Base-by-base conservation (phyloP, 1,140 invertebrate genomes). In the Plutomurus gul region DNA sequence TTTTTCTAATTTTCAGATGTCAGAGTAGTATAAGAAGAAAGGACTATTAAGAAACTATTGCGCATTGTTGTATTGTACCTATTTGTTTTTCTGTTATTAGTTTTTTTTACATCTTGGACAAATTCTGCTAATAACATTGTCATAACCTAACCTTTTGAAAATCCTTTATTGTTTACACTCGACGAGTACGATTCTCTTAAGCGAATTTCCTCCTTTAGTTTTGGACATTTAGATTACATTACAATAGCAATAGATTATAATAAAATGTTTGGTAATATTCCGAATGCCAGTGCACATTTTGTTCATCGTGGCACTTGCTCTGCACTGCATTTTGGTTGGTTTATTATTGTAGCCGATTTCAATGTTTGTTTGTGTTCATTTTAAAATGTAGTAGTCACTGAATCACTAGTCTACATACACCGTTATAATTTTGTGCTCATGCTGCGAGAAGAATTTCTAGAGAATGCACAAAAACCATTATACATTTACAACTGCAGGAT, bases 61-160 rank as follows among this genome's bases (percentile, higher is more conserved):
- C 56, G 56, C 36, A 11, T 65, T 65, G 27, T 65, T 16, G 25
- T 27, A 22, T 27, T 56, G 10, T 56, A 25, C 13, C 49, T 51
- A 60, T 7, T 36, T 13, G 10, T 43, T 43, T 43, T 43, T n/a
- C n/a, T n/a, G n/a, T n/a, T n/a, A n/a, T n/a, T n/a, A n/a, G n/a
- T n/a, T n/a, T 43, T 10, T n/a, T 43, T 78, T 92, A 99, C 97
- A 99, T 99, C 87, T 99, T 99, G 87, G 99, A 99, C n/a, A n/a
- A n/a, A n/a, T n/a, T n/a, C n/a, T n/a, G n/a, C n/a, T n/a, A n/a
- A n/a, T n/a, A n/a, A n/a, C n/a, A n/a, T n/a, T n/a, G n/a, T n/a
- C n/a, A n/a, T n/a, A n/a, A n/a, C n/a, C n/a, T n/a, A n/a, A n/a
- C n/a, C n/a, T 39, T 51, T 51, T 51, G 47, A 51, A 51, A 51